phyloP scores from a whole-genome alignment of 2,113 vertebrate genomes.

The Sinosuthora webbiana region DNA sequence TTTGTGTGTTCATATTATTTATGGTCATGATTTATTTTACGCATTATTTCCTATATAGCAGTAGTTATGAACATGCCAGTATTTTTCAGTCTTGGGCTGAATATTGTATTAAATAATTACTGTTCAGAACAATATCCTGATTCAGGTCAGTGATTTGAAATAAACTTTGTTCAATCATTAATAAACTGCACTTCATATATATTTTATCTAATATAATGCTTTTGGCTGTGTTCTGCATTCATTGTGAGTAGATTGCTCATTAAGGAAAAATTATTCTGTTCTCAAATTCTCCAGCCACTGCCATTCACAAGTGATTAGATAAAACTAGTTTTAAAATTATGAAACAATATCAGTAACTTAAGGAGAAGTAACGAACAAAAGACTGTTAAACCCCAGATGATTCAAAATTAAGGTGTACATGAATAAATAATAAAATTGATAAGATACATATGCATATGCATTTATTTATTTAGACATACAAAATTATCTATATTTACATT shows the following conservation, averaged over 20 bases:
- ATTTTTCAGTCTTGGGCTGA: background rate
- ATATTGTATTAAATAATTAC: background rate
- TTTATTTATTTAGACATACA: background rate
- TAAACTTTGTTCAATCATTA: background rate
- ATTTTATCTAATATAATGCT: background rate
- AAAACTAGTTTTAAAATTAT: conserved; percentile 3
- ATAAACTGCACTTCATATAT: background rate
- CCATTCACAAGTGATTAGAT: conserved; percentile 2
- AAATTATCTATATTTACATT: background rate
- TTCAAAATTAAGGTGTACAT: background rate
- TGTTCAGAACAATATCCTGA: background rate
- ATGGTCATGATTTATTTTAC: background rate
- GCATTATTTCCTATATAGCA: background rate
- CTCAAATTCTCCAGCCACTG: background rate
- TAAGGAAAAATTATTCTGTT: background rate
- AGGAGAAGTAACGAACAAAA: background rate
- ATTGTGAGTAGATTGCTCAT: background rate
- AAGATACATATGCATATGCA: background rate
- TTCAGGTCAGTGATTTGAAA: background rate
- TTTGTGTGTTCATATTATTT: background rate
- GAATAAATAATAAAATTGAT: background rate
- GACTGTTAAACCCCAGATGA: background rate
- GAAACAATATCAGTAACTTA: background rate
- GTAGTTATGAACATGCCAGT: background rate
- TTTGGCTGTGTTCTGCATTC: background rate